Evolutionary conservation across 2,888 invertebrate genomes (phyloP).

Genomic region (Drosophila paranaensis): DNA sequence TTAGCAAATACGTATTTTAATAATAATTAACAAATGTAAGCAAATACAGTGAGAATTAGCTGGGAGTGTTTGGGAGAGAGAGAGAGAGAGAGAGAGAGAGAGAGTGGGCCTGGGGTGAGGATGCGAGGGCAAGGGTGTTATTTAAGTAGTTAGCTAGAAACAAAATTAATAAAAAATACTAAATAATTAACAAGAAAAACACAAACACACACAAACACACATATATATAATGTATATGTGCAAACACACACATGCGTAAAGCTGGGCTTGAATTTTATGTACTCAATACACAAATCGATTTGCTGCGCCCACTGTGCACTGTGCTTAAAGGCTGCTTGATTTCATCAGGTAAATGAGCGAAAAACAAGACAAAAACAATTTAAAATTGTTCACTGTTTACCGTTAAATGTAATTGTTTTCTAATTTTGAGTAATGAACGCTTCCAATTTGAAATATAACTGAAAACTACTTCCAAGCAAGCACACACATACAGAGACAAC

Average conservation of each 20-base stretch:
- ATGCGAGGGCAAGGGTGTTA: constrained; percentile 5
- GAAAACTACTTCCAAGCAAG: constrained; percentile 19
- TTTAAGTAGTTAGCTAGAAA: constrained; percentile 33
- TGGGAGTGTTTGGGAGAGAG: neutral
- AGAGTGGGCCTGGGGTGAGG: neutral
- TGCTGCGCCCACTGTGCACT: constrained; percentile 1
- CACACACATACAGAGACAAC: constrained; percentile 1
- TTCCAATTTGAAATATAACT: constrained; percentile 21
- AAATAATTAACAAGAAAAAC: neutral
- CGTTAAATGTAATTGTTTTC: constrained; percentile 23
- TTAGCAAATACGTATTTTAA: constrained; percentile 35
- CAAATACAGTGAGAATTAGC: constrained; percentile 3
- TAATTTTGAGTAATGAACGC: constrained; percentile 5
- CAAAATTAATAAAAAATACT: neutral
- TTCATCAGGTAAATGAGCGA: neutral
- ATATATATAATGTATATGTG: neutral
- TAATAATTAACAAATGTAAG: constrained; percentile 17
- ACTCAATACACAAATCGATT: constrained; percentile 4
- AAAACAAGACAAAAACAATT: no score
- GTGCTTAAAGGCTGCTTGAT: constrained; percentile 1
- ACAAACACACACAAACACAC: neutral
- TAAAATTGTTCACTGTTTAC: neutral
- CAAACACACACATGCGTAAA: constrained; percentile 5
- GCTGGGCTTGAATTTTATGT: neutral
- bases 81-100: no score